phyloP scores from a whole-genome alignment of 2,113 vertebrate genomes.

The Oreotrochilus melanogaster region DNA sequence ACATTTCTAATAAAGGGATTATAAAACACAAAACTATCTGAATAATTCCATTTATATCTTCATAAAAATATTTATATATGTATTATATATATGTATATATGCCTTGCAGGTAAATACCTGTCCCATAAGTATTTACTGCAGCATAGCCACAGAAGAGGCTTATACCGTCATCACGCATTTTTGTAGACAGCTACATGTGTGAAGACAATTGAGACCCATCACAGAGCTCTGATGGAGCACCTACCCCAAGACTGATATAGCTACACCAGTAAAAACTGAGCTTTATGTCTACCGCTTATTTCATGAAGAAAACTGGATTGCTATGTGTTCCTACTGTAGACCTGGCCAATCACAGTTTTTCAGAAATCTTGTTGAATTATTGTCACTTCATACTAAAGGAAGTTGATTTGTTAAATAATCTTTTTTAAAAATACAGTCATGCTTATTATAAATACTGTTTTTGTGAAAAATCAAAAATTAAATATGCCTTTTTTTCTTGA shows the following conservation, averaged over 20 bases:
- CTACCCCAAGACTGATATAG: background rate
- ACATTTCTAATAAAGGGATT: background rate
- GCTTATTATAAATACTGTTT: background rate
- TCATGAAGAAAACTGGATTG: background rate
- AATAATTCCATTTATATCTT: background rate
- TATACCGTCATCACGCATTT: background rate
- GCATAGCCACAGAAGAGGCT: background rate
- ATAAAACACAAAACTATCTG: background rate
- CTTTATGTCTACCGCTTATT: background rate
- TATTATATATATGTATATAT: background rate
- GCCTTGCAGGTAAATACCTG: background rate
- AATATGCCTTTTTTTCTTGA: background rate
- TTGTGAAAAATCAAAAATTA: background rate
- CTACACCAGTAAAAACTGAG: background rate
- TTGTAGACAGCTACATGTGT: accelerated
- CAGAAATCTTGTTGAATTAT: background rate
- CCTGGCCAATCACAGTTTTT: background rate
- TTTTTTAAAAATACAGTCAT: background rate
- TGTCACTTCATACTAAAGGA: background rate
- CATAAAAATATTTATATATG: background rate
- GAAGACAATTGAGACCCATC: background rate
- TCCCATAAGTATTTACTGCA: background rate
- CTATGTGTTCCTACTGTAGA: background rate
- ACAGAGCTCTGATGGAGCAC: background rate
- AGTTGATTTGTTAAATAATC: background rate